Percentiles rank a stretch among this genome's conserved stretches.
Evolutionary conservation across 2,113 vertebrate species (phyloP).

Genomic region (Crotophaga sulcirostris): DNA sequence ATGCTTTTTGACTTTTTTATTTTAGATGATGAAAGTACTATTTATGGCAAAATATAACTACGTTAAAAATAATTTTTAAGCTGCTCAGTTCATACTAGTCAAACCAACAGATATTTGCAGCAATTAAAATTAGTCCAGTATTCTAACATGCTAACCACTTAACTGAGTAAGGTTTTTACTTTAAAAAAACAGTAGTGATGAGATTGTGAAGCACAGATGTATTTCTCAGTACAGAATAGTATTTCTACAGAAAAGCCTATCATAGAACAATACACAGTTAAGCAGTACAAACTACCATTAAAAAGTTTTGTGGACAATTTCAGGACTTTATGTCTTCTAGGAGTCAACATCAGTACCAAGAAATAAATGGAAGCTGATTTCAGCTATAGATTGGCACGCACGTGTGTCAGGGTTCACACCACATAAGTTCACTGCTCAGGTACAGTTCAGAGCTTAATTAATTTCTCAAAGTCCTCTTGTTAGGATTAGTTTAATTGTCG

Average conservation of each 20-base stretch:
- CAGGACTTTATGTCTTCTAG: not conserved
- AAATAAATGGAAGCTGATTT: not conserved
- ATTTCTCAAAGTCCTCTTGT: not conserved
- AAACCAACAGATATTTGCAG: not conserved
- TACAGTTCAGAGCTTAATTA: not conserved
- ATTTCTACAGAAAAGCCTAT: not conserved
- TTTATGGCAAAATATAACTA: not conserved
- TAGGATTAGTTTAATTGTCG: slow-evolving; percentile 2
- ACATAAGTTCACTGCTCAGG: not conserved
- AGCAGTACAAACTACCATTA: not conserved
- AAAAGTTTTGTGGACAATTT: not conserved
- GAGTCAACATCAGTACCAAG: not conserved
- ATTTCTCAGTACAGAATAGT: not conserved
- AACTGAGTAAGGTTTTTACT: not conserved
- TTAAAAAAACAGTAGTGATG: not conserved
- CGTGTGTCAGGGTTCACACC: not conserved
- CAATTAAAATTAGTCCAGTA: not conserved
- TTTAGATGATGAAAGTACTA: not conserved
- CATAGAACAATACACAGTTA: not conserved
- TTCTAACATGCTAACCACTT: not conserved
- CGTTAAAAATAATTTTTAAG: not conserved
- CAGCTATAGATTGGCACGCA: not conserved
- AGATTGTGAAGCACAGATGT: not conserved
- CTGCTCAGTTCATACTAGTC: not conserved
- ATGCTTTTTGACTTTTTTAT: not conserved